Evolutionary conservation across 2,113 vertebrate genomes (phyloP).

Genomic region (Anseranas semipalmata): DNA sequence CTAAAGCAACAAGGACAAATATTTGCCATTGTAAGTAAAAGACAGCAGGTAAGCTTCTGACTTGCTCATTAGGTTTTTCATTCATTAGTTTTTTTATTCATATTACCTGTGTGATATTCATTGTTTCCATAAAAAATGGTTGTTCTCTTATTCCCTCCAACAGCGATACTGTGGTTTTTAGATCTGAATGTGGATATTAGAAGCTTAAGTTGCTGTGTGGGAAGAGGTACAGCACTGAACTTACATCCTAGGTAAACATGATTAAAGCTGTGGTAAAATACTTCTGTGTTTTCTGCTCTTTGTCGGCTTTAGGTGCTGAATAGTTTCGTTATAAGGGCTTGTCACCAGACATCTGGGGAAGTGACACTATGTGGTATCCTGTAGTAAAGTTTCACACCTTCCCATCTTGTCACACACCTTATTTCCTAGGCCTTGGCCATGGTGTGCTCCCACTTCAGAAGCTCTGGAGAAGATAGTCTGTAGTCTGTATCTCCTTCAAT

Average conservation of each 20-base stretch:
- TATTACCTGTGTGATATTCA: not conserved
- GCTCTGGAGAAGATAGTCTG: not conserved
- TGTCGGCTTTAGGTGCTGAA: not conserved
- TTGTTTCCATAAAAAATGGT: not conserved
- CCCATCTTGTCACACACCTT: not conserved
- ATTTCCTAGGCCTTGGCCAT: not conserved
- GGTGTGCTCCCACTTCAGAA: not conserved
- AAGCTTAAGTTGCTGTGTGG: not conserved
- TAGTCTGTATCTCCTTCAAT: not conserved
- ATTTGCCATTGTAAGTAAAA: not conserved
- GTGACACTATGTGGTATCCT: fast-evolving
- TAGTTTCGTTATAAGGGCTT: not conserved
- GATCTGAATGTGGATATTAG: not conserved
- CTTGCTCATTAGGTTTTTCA: not conserved
- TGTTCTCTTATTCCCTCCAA: not conserved
- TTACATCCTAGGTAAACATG: not conserved
- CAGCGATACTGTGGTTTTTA: not conserved
- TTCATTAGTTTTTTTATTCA: not conserved
- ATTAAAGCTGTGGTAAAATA: not conserved
- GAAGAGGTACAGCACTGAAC: not conserved
- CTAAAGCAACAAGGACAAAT: not conserved
- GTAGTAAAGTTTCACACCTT: not conserved
- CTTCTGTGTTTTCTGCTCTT: not conserved
- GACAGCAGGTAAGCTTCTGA: not conserved
- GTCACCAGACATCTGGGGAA: not conserved